These are phyloP conservation scores for Pseudomyrmex dendroicus DNA, from an alignment of 1,140 invertebrate genomes.

Conservation along the genomic window DNA sequence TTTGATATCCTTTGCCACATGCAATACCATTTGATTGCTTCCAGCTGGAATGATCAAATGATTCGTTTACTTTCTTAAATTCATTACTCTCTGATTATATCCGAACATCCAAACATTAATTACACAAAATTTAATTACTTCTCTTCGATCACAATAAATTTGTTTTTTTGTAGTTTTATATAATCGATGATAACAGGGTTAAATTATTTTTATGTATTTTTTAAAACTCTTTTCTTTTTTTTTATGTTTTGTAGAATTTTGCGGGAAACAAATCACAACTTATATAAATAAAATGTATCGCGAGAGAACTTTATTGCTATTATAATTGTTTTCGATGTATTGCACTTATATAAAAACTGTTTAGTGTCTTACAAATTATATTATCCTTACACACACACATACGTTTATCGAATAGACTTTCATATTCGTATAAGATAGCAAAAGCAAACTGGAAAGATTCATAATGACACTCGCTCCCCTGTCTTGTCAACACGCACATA, in stretches of 20 bases:
- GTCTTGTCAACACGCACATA: conserved; percentile 38
- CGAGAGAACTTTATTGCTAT: no score
- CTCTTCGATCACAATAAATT: neutral
- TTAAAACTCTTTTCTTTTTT: no score
- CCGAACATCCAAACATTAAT: conserved; percentile 20
- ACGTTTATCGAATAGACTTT: no score
- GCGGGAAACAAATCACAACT: no score
- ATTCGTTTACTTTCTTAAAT: conserved; percentile 22
- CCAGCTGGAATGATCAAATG: conserved; percentile 30
- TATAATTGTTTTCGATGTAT: no score
- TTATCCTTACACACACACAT: no score
- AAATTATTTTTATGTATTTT: neutral
- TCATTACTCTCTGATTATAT: conserved; percentile 22
- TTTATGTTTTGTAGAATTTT: no score
- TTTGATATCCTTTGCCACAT: conserved; percentile 23
- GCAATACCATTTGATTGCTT: conserved; percentile 18
- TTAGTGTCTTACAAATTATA: no score
- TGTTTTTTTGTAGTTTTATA: neutral
- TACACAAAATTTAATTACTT: conserved; percentile 18
- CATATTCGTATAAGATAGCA: conserved; percentile 21
- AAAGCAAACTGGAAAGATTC: conserved; percentile 26
- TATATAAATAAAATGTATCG: no score
- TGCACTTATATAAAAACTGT: no score
- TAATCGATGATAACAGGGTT: neutral
- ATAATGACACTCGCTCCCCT: conserved; percentile 1